These are phyloP conservation scores for Streblospio benedicti DNA, from an alignment of 1,140 invertebrate species.

Conservation along the genomic window DNA sequence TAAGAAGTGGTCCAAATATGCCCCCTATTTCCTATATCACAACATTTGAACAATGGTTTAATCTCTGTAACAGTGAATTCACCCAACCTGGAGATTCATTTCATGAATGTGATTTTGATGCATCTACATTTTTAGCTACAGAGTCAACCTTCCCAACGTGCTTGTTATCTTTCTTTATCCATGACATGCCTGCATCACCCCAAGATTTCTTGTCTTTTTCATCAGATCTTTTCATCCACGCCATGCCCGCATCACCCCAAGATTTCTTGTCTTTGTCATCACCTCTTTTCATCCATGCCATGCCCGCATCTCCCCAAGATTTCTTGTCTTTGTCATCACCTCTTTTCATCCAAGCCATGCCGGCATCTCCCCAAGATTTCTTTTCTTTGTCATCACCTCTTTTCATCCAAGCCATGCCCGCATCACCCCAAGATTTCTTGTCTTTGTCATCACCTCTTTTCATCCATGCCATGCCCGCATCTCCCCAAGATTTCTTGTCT, in stretches of 20 bases:
- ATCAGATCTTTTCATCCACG: not conserved
- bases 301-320: not conserved
- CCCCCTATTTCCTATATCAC: no score
- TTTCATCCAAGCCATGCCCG: conserved; percentile 5
- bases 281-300: conserved; percentile 2
- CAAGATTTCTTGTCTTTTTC: conserved; percentile 4
- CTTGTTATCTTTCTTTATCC: not conserved
- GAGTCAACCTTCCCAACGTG: no score
- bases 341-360: conserved; percentile 5
- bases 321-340: not conserved
- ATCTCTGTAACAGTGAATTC: no score
- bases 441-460: not conserved
- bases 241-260: conserved; percentile 1
- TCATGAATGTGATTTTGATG: no score
- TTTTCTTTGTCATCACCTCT: not conserved
- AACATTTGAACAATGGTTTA: no score
- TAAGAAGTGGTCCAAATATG: no score
- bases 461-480: conserved; percentile 4
- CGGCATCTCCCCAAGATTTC: not conserved
- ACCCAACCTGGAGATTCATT: no score
- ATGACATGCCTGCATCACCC: conserved; percentile 2
- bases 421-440: not conserved
- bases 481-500: conserved; percentile 3
- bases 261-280: not conserved
- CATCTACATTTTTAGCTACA: no score